These are phyloP conservation scores for Oreocharis arfaki DNA, from an alignment of 2,113 vertebrate genomes.

Conservation along the genomic window DNA sequence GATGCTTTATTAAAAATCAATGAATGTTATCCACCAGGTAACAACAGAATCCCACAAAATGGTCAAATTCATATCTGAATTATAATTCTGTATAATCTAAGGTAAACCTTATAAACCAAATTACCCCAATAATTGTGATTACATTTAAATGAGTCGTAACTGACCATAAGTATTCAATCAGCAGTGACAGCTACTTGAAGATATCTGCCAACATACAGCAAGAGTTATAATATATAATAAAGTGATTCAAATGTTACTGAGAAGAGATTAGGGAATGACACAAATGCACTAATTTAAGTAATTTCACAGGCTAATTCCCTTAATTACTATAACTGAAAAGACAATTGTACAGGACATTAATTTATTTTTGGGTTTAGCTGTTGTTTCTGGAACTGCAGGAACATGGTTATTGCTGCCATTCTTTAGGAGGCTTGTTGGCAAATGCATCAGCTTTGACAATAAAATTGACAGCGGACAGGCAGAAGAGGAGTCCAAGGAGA, in stretches of 20 bases:
- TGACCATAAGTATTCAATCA: not conserved
- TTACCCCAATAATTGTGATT: not conserved
- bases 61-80: not conserved
- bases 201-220: not conserved
- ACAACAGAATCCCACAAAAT: not conserved
- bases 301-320: not conserved
- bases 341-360: not conserved
- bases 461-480: rapidly evolving
- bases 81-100: not conserved
- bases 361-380: not conserved
- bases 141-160: not conserved
- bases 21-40: not conserved
- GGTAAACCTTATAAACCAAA: not conserved
- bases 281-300: not conserved
- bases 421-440: not conserved
- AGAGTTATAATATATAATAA: not conserved
- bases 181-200: not conserved
- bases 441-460: not conserved
- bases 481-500: not conserved
- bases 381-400: not conserved
- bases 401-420: not conserved
- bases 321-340: not conserved
- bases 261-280: not conserved
- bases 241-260: not conserved
- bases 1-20: not conserved